Conservation (phyloP, 2,888 invertebrate genomes). For the Coenonympha glycerion region DNA sequence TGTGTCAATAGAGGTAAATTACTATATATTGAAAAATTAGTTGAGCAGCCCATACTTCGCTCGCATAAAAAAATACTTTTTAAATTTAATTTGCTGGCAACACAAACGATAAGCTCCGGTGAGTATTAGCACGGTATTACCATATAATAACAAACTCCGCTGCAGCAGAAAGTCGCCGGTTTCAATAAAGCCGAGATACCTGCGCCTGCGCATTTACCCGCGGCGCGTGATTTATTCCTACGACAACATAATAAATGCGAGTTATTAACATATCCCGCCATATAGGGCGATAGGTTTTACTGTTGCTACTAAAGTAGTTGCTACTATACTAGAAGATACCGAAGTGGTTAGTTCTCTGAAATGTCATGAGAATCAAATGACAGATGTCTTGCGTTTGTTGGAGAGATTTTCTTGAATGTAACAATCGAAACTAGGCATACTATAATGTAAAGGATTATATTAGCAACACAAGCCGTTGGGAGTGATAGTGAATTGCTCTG, state of each 20-base stretch:
- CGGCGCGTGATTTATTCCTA: constrained; percentile 24
- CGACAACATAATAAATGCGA: constrained; percentile 26
- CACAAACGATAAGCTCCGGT: constrained; percentile 9
- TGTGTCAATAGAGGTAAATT: too few species aligned
- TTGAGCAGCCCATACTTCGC: too few species aligned
- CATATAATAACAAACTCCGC: constrained; percentile 21
- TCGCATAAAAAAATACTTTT: background rate
- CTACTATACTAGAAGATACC: too few species aligned
- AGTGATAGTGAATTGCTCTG: too few species aligned
- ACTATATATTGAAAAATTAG: too few species aligned
- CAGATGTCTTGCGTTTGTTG: background rate
- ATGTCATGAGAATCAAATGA: background rate
- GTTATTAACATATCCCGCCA: constrained; percentile 25
- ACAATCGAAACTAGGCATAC: too few species aligned
- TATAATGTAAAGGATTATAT: too few species aligned
- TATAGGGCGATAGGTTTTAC: constrained; percentile 24
- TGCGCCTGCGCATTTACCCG: constrained; percentile 13
- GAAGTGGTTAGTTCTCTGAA: background rate
- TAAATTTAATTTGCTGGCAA: background rate
- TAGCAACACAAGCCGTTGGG: too few species aligned
- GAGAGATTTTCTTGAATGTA: background rate
- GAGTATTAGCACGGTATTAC: constrained; percentile 21
- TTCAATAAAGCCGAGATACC: constrained; percentile 18
- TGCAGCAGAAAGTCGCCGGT: constrained; percentile 14
- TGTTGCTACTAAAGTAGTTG: constrained; percentile 16